Percentiles rank a stretch among this genome's conserved stretches.
Evolutionary conservation across 2,113 vertebrate genomes (phyloP).

Genomic region (Neofelis nebulosa): DNA sequence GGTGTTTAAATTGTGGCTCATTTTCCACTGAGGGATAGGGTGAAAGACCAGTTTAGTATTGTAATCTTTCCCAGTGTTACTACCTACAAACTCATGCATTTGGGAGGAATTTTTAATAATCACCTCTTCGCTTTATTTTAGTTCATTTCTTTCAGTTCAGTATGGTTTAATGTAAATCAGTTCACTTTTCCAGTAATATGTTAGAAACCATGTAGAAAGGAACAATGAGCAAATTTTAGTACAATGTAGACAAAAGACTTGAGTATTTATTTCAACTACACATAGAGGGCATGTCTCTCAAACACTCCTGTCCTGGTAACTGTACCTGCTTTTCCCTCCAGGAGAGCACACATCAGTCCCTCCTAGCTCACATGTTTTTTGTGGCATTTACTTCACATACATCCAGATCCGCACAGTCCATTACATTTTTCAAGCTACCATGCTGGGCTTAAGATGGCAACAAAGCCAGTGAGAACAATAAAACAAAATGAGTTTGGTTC

Average conservation of each 20-base stretch:
- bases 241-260: neutral
- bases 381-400: neutral
- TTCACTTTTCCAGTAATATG: neutral
- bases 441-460: neutral
- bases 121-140: neutral
- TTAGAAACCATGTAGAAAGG: neutral
- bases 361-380: neutral
- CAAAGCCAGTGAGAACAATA: neutral
- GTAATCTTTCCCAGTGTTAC: neutral
- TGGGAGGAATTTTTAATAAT: neutral
- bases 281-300: neutral
- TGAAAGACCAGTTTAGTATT: neutral
- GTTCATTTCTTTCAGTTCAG: neutral
- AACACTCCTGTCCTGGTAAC: neutral
- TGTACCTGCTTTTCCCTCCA: neutral
- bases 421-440: neutral
- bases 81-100: neutral
- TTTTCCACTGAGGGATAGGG: neutral
- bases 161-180: neutral
- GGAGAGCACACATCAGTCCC: neutral
- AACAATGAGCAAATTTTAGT: neutral
- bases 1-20: conserved; percentile 27
- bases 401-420: too few relatives aligned
- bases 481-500: neutral
- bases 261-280: neutral